Evolutionary conservation across 37 sponge, comb jelly and placozoan genomes (phyloP).

Genomic region (Petrosia ficiformis): DNA sequence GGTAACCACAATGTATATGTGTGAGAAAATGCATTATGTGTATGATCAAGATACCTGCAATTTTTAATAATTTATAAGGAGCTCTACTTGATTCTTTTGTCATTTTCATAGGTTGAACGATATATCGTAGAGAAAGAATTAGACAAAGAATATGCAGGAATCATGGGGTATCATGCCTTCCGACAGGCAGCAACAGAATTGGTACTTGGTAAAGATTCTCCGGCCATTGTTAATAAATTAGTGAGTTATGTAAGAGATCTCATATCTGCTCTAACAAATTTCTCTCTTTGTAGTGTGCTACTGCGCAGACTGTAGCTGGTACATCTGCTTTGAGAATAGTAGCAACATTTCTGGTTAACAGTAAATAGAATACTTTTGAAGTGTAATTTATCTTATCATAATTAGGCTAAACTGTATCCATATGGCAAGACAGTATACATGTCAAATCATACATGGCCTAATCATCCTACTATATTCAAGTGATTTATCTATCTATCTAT

Average conservation of each 20-base stretch:
- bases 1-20: too few species aligned
- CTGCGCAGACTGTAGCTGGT: slow-evolving; percentile 88
- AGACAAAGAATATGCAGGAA: slow-evolving; percentile 95
- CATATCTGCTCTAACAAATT: too few species aligned
- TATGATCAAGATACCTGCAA: too few species aligned
- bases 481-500: slow-evolving; percentile 7
- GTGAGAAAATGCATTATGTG: too few species aligned
- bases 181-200: slow-evolving; percentile 68
- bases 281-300: slow-evolving; percentile 43
- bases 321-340: slow-evolving; percentile 86
- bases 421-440: slow-evolving; percentile 76
- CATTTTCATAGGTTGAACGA: slow-evolving; percentile 60
- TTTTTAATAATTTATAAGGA: neutral
- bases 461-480: slow-evolving; percentile 89
- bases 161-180: slow-evolving; percentile 75
- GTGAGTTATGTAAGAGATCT: neutral
- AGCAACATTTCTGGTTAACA: slow-evolving; percentile 77
- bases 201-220: slow-evolving; percentile 66
- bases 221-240: slow-evolving; percentile 4
- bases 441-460: slow-evolving; percentile 91
- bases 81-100: neutral
- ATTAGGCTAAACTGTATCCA: slow-evolving; percentile 71
- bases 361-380: neutral
- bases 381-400: neutral
- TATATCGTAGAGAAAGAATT: slow-evolving; percentile 47